Percentiles rank a stretch among this genome's conserved stretches.
Conservation (phyloP, 1,140 invertebrate species). For the Brachionus paranguensis region DNA sequence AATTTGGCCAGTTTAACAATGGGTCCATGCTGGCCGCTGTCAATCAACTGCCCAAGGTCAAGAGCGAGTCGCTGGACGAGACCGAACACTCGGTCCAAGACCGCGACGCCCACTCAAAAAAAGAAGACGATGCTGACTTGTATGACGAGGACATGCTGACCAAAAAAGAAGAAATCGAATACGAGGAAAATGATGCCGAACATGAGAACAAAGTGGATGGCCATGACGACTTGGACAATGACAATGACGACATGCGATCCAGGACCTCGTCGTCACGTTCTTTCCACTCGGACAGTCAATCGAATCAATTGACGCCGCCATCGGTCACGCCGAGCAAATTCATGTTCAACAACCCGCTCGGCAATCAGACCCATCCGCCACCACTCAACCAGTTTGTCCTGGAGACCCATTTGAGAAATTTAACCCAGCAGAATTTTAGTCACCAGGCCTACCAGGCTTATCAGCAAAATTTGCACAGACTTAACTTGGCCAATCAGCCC, state of each 20-base stretch:
- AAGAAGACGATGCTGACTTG: constrained; percentile 3
- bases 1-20: neutral
- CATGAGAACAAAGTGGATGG: neutral
- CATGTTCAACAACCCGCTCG: neutral
- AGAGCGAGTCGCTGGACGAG: neutral
- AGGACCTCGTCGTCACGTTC: constrained; percentile 9
- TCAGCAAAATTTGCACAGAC: constrained; percentile 8
- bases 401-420: constrained; percentile 34
- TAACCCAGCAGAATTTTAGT: constrained; percentile 22
- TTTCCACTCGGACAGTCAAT: neutral
- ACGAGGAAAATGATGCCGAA: neutral
- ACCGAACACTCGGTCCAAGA: neutral
- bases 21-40: neutral
- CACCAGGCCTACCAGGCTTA: constrained; percentile 21
- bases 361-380: neutral
- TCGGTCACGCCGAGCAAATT: neutral
- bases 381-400: constrained; percentile 10
- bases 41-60: neutral
- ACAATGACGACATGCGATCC: constrained; percentile 14
- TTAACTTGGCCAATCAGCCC: neutral
- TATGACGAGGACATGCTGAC: neutral
- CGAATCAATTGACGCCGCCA: neutral
- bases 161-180: constrained; percentile 13
- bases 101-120: neutral
- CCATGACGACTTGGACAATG: neutral